A percentile compares a stretch with the other conserved stretches of the same genome.
phyloP scores from a whole-genome alignment of 2,113 vertebrate genomes.

The Cranoglanis bouderius region DNA sequence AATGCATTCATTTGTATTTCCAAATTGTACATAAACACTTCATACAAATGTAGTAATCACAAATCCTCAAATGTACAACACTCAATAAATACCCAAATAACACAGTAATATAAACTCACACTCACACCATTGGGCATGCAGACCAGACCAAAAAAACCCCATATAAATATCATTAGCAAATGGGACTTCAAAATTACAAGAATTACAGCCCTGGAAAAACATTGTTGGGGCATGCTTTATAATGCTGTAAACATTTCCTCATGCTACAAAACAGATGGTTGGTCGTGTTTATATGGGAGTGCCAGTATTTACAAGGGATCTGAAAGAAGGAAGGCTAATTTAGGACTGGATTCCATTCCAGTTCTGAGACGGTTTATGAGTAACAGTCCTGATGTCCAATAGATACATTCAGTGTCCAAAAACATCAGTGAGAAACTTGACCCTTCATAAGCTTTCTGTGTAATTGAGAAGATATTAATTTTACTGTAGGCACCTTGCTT shows the following conservation, averaged over 20 bases:
- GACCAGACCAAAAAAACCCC: conserved; percentile 18
- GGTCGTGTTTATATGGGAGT: conserved; percentile 43
- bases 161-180: conserved; percentile 47
- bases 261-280: conserved; percentile 71
- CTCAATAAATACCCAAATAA: conserved; percentile 61
- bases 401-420: conserved; percentile 29
- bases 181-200: conserved; percentile 38
- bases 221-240: conserved; percentile 44
- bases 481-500: conserved; percentile 41
- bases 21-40: conserved; percentile 67
- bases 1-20: conserved; percentile 71
- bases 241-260: conserved; percentile 63
- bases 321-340: conserved; percentile 13
- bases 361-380: conserved; percentile 8
- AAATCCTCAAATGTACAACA: conserved; percentile 59
- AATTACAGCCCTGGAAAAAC: conserved; percentile 46
- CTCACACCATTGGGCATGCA: conserved; percentile 67
- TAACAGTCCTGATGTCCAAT: conserved; percentile 17
- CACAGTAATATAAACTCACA: conserved; percentile 61
- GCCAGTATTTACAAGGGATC: conserved; percentile 32
- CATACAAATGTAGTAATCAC: conserved; percentile 66
- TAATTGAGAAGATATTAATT: conserved; percentile 13
- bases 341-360: neutral
- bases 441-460: conserved; percentile 1
- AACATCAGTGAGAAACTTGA: neutral